Base-by-base conservation (phyloP, 2,888 invertebrate species). In the Diadegma fenestrale region DNA sequence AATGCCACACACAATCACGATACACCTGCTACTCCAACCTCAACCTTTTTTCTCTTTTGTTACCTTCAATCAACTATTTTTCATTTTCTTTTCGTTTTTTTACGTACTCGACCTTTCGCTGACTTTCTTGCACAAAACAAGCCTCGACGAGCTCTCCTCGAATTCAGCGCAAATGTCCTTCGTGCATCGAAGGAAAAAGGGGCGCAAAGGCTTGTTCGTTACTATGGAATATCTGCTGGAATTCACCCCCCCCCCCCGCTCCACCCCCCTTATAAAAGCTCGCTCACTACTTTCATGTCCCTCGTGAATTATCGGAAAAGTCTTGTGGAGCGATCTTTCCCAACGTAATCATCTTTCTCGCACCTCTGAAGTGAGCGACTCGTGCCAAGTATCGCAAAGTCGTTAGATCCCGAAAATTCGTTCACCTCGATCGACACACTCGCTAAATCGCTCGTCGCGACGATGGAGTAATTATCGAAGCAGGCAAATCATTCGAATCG, bases 231-330 rank as follows among this genome's bases (percentile, higher is more conserved):
- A 75, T 75, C 79, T 69, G 41, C 79, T 69, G 41, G 69, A 79
- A 69, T n/a, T 68, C n/a, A 41, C 51, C 12, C 51, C 22, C n/a
- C 51, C 51, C 12, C 51, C 22, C 41, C n/a, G 61, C 33, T 26
- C 54, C 63, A 73, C 33, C 68, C 33, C 61, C 26, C 45, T 19
- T 61, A 71, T 64, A 82, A 82, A 71, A 72, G 61, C 41, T 73
- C 48, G 73, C 69, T 79, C 73, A 63, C 30, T 37, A 41, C 37
- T 17, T 33, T 66, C 45, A 61, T 22, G 41, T n/a, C 43, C 45
- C 26, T 54, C 17, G 68, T 68, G n/a, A 82, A 72, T 73, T 79
- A 83, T 83, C 72, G 78, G 54, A 78, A 78, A 51, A 69, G 26
- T 41, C 61, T 26, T n/a, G 69, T 33, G n/a, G 30, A 48, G 48